Evolutionary conservation across 2,797 vertebrate species (phyloP).

Genomic region (Oophaga sylvatica): DNA sequence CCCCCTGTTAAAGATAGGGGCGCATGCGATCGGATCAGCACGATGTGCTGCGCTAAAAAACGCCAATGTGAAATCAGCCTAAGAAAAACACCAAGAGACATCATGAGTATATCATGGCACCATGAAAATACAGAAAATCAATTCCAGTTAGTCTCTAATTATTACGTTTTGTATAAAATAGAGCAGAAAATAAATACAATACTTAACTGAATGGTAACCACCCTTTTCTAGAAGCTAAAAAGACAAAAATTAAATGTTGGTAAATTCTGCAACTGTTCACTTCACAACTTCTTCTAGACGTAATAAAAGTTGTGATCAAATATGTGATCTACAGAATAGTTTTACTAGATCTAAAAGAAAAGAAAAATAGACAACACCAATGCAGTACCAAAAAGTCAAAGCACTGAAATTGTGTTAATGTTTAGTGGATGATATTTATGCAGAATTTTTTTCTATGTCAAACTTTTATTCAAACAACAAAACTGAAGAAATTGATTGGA

Average conservation of each 20-base stretch:
- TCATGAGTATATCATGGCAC: too few relatives aligned
- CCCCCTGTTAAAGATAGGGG: too few relatives aligned
- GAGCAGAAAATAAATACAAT: too few relatives aligned
- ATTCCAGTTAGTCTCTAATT: too few relatives aligned
- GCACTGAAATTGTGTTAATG: conserved; percentile 66
- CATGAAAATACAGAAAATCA: too few relatives aligned
- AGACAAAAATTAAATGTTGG: neutral
- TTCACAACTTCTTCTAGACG: neutral
- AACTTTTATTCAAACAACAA: conserved; percentile 74
- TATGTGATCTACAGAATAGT: conserved; percentile 65
- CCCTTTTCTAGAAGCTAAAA: neutral
- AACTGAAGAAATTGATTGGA: conserved; percentile 77
- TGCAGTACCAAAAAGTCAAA: conserved; percentile 69
- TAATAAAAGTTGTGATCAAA: neutral
- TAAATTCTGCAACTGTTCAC: neutral
- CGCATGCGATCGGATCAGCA: too few relatives aligned
- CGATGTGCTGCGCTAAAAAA: too few relatives aligned
- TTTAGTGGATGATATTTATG: conserved; percentile 71
- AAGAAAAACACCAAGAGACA: too few relatives aligned
- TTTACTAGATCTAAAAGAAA: conserved; percentile 70
- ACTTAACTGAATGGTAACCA: too few relatives aligned
- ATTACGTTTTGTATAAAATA: too few relatives aligned
- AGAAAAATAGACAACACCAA: conserved; percentile 38
- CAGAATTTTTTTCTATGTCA: conserved; percentile 75
- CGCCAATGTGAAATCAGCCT: too few relatives aligned